Evolutionary conservation across 2,888 invertebrate genomes (phyloP).

Genomic region (Harpagoxenus sublaevis): DNA sequence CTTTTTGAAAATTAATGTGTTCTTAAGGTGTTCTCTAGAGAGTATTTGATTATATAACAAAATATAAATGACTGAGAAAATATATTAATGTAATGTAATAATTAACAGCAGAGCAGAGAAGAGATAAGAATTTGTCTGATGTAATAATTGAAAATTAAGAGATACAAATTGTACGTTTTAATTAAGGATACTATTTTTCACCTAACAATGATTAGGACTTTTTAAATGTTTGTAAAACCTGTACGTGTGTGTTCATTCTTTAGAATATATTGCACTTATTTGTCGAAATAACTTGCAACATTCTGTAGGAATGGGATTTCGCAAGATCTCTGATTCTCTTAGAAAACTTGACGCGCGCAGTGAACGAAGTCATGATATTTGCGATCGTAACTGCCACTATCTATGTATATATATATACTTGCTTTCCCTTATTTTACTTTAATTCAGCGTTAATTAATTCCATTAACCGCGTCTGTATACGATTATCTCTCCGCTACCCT

Average conservation of each 20-base stretch:
- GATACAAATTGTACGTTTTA: background rate
- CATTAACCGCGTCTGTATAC: conserved; percentile 68
- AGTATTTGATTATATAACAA: background rate
- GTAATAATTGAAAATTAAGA: background rate
- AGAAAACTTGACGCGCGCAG: conserved; percentile 14
- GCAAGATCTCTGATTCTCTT: conserved; percentile 23
- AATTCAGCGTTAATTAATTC: conserved; percentile 38
- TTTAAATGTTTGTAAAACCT: background rate
- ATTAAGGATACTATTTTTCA: conserved; percentile 2
- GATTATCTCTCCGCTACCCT: conserved; percentile 63
- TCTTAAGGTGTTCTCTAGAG: background rate
- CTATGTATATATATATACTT: conserved; percentile 14
- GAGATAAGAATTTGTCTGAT: background rate
- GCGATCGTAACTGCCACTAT: conserved; percentile 36
- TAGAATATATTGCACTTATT: background rate
- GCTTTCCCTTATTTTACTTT: conserved; percentile 14
- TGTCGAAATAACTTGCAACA: background rate
- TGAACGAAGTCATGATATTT: conserved; percentile 15
- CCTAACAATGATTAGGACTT: background rate
- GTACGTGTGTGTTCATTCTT: background rate
- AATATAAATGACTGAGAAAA: background rate
- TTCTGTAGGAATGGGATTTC: background rate
- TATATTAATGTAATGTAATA: conserved; percentile 27
- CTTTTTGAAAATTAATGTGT: background rate
- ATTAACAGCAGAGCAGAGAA: background rate